Evolutionary conservation across 2,113 vertebrate species (phyloP).

Genomic region (Pithys albifrons): DNA sequence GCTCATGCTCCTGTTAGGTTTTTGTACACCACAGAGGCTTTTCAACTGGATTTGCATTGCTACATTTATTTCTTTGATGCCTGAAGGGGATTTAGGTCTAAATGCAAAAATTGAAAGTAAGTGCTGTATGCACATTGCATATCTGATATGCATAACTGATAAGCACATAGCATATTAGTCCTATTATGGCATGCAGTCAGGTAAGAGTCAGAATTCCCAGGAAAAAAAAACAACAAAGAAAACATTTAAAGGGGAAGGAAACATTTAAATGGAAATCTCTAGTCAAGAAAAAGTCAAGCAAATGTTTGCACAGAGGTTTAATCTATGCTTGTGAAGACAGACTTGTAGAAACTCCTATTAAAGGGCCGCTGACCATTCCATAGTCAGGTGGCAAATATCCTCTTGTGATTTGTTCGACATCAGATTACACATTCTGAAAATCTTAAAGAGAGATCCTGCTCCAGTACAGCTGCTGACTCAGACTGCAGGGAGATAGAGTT

Average conservation of each 20-base stretch:
- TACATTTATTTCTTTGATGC: not conserved
- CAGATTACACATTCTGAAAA: slow-evolving; percentile 49
- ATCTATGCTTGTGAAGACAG: not conserved
- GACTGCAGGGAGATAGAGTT: slow-evolving; percentile 35
- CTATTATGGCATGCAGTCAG: not conserved
- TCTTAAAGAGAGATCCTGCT: slow-evolving; percentile 34
- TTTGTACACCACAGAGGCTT: not conserved
- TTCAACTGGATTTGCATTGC: not conserved
- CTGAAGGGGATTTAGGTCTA: not conserved
- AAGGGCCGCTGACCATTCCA: slow-evolving; percentile 27
- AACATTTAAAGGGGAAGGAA: not conserved
- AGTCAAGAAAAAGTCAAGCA: not conserved
- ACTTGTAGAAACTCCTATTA: not conserved
- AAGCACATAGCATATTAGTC: not conserved
- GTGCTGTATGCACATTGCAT: not conserved
- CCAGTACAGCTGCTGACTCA: slow-evolving; percentile 70
- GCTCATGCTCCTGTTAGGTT: not conserved
- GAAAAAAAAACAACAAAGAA: not conserved
- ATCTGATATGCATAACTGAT: not conserved
- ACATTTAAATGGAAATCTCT: not conserved
- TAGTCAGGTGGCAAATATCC: slow-evolving; percentile 59
- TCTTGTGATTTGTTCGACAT: slow-evolving; percentile 16
- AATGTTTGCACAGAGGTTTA: not conserved
- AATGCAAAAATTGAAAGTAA: not conserved
- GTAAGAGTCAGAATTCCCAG: not conserved